Conservation (phyloP, 2,797 vertebrate genomes). For the Simalia tracyae region DNA sequence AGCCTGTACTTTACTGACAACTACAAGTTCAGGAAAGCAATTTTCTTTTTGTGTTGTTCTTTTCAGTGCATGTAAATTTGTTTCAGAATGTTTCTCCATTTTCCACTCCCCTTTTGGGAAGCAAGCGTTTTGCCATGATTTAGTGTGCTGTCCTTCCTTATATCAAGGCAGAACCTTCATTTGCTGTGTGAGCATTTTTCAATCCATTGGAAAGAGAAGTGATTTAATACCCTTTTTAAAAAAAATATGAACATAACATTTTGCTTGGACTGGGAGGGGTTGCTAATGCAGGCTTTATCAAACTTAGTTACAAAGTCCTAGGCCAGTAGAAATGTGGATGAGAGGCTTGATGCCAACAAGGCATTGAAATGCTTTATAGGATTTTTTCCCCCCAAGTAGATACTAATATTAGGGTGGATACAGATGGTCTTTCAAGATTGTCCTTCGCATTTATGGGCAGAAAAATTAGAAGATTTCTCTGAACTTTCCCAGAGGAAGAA, state of each 20-base stretch:
- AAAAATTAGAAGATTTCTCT: neutral
- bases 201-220: constrained; percentile 48
- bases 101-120: constrained; percentile 44
- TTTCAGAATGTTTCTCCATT: constrained; percentile 19
- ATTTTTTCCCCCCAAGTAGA: neutral
- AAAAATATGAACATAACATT: constrained; percentile 51
- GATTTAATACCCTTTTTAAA: constrained; percentile 56
- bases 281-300: constrained; percentile 46
- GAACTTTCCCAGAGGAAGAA: neutral
- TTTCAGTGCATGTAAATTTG: constrained; percentile 56
- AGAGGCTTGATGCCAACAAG: neutral
- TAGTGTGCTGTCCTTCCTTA: constrained; percentile 51
- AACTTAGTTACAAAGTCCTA: constrained; percentile 51
- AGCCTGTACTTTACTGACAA: constrained; percentile 45
- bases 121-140: constrained; percentile 56
- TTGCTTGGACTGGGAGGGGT: constrained; percentile 44
- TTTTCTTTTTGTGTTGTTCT: constrained; percentile 53
- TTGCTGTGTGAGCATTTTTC: constrained; percentile 51
- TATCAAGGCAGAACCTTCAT: constrained; percentile 56
- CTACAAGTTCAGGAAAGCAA: constrained; percentile 46
- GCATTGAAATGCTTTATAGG: neutral
- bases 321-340: neutral
- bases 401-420: neutral
- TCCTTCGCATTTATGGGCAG: neutral
- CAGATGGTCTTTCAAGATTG: neutral